These are phyloP conservation scores for Omphaloscelis lunosa DNA, from an alignment of 2,888 invertebrate species.

Conservation along the genomic window DNA sequence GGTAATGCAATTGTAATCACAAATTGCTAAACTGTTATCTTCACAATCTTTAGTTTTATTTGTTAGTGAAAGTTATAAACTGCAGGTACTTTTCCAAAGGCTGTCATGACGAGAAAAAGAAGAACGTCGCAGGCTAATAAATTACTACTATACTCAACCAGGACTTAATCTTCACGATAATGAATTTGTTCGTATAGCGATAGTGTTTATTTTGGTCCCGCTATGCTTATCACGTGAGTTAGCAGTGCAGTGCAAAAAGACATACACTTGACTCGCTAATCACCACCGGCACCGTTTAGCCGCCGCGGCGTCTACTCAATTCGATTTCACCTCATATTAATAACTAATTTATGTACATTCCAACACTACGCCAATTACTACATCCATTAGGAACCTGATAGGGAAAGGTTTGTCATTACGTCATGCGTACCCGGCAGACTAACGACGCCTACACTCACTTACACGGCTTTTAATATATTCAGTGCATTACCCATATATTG, in stretches of 20 bases:
- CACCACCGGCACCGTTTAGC: not conserved
- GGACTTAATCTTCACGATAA: not conserved
- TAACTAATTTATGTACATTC: slow-evolving; percentile 60
- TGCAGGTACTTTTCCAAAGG: not conserved
- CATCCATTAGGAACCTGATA: slow-evolving; percentile 75
- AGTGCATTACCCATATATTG: slow-evolving; percentile 57
- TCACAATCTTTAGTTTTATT: not conserved
- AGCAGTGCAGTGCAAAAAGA: slow-evolving; percentile 26
- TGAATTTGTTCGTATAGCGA: not conserved
- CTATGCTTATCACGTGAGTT: slow-evolving; percentile 17
- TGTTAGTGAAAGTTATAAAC: not conserved
- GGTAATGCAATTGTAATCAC: slow-evolving; percentile 13
- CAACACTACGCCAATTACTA: slow-evolving; percentile 65
- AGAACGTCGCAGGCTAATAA: not conserved
- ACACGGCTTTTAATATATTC: slow-evolving; percentile 53
- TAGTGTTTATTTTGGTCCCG: slow-evolving; percentile 2
- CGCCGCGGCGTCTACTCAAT: slow-evolving; percentile 13
- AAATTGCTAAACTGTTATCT: slow-evolving; percentile 15
- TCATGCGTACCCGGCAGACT: slow-evolving; percentile 52
- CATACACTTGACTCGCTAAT: slow-evolving; percentile 16
- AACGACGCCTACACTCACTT: slow-evolving; percentile 48
- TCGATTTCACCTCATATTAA: slow-evolving; percentile 60
- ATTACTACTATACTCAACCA: not conserved
- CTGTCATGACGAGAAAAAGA: not conserved
- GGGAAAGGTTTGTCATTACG: slow-evolving; percentile 63